Evolutionary conservation across 2,888 invertebrate genomes (phyloP).

Genomic region (Agrochola lychnidis): DNA sequence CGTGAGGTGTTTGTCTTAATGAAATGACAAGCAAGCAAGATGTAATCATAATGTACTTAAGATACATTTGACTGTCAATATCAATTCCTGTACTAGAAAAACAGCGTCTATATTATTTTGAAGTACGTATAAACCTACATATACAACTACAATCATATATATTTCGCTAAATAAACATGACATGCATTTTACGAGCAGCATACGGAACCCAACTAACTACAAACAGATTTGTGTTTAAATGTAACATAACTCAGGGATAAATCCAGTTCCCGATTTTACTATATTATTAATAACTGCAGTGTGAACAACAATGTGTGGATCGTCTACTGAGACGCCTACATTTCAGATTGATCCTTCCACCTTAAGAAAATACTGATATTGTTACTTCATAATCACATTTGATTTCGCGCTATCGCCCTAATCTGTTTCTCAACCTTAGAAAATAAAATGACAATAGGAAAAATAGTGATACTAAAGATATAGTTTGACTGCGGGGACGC

Average conservation of each 20-base stretch:
- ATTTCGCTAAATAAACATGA: slow-evolving; percentile 16
- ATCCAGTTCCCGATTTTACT: slow-evolving; percentile 16
- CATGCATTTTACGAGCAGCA: slow-evolving; percentile 29
- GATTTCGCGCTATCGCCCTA: slow-evolving; percentile 3
- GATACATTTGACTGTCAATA: slow-evolving; percentile 22
- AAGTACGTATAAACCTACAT: slow-evolving; percentile 14
- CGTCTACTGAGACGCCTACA: slow-evolving; percentile 14
- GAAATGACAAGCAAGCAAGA: slow-evolving; percentile 16
- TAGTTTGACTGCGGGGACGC: too few species aligned
- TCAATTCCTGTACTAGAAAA: slow-evolving; percentile 15
- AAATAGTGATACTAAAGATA: background rate
- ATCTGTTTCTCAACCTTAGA: slow-evolving; percentile 7
- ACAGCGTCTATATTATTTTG: slow-evolving; percentile 18
- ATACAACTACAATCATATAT: slow-evolving; percentile 30
- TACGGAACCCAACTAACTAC: slow-evolving; percentile 56
- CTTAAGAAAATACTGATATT: slow-evolving; percentile 52
- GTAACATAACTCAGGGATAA: slow-evolving; percentile 18
- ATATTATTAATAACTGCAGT: slow-evolving; percentile 32
- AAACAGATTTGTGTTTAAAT: slow-evolving; percentile 30
- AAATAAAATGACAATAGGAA: slow-evolving; percentile 17
- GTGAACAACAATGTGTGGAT: slow-evolving; percentile 36
- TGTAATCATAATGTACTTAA: slow-evolving; percentile 35
- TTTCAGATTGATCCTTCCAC: slow-evolving; percentile 27
- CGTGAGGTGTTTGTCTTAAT: slow-evolving; percentile 3
- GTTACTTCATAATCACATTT: slow-evolving; percentile 45